phyloP scores from a whole-genome alignment of 2,797 vertebrate genomes.

The Ctenosaura bakeri region DNA sequence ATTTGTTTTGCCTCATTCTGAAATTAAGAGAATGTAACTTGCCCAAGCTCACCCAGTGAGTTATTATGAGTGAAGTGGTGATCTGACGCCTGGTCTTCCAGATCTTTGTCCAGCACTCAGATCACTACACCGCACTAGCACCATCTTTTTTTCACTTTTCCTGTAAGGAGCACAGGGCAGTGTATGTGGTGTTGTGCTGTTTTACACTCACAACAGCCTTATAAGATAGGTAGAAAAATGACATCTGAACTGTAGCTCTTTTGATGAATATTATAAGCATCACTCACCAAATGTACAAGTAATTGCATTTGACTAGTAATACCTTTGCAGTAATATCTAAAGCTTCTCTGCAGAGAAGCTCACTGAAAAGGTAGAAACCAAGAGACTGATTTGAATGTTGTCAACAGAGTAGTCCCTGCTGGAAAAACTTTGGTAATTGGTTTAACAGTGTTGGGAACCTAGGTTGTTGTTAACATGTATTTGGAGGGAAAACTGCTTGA shows the following conservation, averaged over 20 bases:
- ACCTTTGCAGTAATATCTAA: background rate
- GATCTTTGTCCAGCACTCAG: no score
- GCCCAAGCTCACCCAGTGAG: no score
- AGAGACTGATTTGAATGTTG: conserved; percentile 35
- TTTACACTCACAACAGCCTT: background rate
- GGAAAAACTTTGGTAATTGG: conserved; percentile 43
- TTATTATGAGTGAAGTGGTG: no score
- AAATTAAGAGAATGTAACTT: no score
- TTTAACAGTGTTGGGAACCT: conserved; percentile 24
- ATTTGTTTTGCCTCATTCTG: no score
- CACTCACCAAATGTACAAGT: background rate
- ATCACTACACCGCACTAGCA: no score
- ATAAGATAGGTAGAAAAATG: background rate
- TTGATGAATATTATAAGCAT: background rate
- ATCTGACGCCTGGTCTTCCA: no score
- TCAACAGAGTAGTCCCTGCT: conserved; percentile 32
- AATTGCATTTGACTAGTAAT: background rate
- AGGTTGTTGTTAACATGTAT: conserved; percentile 15
- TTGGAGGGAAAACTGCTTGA: conserved; percentile 49
- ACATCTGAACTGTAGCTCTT: background rate
- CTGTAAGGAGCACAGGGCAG: background rate
- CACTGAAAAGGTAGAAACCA: conserved; percentile 7
- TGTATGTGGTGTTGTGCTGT: no score
- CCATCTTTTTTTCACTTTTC: background rate
- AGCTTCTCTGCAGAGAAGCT: background rate